A percentile compares a stretch with the other conserved stretches of the same genome.
Evolutionary conservation across 2,888 invertebrate genomes (phyloP).

Genomic region (Drosophila nigritarsus): DNA sequence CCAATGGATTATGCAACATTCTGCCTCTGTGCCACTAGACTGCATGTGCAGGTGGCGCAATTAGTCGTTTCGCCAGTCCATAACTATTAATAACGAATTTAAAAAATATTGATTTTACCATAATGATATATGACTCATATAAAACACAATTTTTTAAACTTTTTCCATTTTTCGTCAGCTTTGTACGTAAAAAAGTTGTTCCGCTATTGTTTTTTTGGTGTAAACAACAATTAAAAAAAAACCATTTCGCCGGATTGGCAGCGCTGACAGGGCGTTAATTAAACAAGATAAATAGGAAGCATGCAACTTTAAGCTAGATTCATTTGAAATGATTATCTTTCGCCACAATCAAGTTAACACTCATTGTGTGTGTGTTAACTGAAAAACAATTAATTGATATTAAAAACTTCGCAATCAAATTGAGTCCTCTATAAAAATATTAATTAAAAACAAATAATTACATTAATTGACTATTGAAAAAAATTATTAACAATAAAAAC

Average conservation of each 20-base stretch:
- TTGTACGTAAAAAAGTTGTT: not conserved
- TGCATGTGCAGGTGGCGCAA: not conserved
- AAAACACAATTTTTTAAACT: not conserved
- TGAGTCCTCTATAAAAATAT: not conserved
- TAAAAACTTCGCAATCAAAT: not conserved
- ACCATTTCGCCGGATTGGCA: not conserved
- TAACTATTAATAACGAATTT: not conserved
- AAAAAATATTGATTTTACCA: too few species aligned
- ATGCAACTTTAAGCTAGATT: not conserved
- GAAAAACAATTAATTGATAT: too few species aligned
- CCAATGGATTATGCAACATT: conserved; percentile 8
- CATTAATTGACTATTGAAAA: not conserved
- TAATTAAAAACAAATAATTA: not conserved
- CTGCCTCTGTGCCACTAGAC: not conserved
- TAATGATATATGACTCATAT: not conserved
- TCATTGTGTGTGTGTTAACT: too few species aligned
- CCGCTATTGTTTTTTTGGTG: not conserved
- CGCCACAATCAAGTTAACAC: not conserved
- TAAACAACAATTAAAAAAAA: not conserved
- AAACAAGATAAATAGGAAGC: not conserved
- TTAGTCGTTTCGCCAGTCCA: not conserved
- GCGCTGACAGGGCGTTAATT: not conserved
- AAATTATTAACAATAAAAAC: not conserved
- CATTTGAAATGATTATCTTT: not conserved
- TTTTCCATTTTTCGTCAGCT: not conserved